A percentile compares a stretch with the other conserved stretches of the same genome.
These are phyloP conservation scores for Masticophis lateralis DNA, from an alignment of 2,797 vertebrate genomes.

Conservation along the genomic window DNA sequence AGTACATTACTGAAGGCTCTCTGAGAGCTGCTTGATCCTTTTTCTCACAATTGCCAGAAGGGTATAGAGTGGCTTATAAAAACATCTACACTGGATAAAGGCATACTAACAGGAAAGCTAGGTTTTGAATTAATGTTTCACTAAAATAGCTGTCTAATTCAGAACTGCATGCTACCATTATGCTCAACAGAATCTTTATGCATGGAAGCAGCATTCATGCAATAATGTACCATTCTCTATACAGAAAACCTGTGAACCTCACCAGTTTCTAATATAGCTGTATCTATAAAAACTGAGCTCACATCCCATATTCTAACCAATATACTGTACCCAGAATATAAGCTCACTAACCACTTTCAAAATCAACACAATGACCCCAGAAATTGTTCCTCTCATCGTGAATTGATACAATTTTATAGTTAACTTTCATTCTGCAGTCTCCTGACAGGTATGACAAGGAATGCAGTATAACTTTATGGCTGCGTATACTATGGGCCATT, in stretches of 20 bases:
- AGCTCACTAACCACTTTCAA: not conserved
- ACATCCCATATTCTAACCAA: not conserved
- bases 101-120: not conserved
- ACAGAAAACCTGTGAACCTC: not conserved
- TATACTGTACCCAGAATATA: conserved; percentile 22
- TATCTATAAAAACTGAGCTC: conserved; percentile 21
- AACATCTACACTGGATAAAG: not conserved
- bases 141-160: not conserved
- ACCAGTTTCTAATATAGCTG: not conserved
- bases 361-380: conserved; percentile 28
- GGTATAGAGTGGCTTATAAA: not conserved
- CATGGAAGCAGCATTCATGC: not conserved
- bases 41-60: not conserved
- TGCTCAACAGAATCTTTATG: not conserved
- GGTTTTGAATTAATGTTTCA: not conserved
- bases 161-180: not conserved
- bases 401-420: conserved; percentile 28
- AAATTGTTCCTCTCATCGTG: conserved; percentile 21
- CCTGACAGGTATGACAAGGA: conserved; percentile 42
- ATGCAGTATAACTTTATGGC: conserved; percentile 48
- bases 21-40: not conserved
- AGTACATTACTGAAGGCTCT: not conserved
- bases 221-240: not conserved
- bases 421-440: conserved; percentile 44
- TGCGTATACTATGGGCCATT: conserved; percentile 30